Evolutionary conservation across 2,797 vertebrate species (phyloP).

Genomic region (Falco cherrug): DNA sequence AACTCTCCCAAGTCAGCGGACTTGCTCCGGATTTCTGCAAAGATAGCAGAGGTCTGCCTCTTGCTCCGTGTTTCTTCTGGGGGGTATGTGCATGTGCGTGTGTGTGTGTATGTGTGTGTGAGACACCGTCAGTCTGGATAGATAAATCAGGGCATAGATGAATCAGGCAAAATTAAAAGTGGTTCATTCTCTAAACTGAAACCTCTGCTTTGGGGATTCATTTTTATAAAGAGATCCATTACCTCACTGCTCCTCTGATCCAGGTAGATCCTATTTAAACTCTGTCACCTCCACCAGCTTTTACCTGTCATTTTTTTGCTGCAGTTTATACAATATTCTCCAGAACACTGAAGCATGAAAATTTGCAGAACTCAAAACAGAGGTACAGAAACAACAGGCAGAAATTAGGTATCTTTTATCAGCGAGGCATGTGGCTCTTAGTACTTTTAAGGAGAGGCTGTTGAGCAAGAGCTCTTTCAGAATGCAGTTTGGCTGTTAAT

Average conservation of each 20-base stretch:
- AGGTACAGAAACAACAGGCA: neutral
- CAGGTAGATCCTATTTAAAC: neutral
- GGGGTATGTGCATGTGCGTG: too few relatives aligned
- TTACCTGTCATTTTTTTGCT: neutral
- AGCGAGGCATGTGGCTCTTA: neutral
- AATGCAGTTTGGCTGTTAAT: conserved; percentile 24
- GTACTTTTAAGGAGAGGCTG: neutral
- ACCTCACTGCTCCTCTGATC: neutral
- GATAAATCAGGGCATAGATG: neutral
- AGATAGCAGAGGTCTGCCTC: neutral
- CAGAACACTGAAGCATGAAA: neutral
- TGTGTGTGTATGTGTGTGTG: too few relatives aligned
- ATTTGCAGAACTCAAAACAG: neutral
- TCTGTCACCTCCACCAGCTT: neutral
- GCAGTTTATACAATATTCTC: neutral
- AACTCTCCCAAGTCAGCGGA: neutral
- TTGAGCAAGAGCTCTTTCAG: conserved; percentile 43
- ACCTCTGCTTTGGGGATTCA: neutral
- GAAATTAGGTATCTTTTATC: conserved; percentile 12
- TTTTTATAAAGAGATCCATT: neutral
- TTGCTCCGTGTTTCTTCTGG: neutral
- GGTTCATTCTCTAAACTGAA: neutral
- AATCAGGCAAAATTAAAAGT: conserved; percentile 21
- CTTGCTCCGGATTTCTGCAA: conserved; percentile 19
- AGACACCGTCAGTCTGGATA: neutral